Base-by-base conservation (phyloP, 2,888 invertebrate species). In the Marasmarcha lunaedactyla region DNA sequence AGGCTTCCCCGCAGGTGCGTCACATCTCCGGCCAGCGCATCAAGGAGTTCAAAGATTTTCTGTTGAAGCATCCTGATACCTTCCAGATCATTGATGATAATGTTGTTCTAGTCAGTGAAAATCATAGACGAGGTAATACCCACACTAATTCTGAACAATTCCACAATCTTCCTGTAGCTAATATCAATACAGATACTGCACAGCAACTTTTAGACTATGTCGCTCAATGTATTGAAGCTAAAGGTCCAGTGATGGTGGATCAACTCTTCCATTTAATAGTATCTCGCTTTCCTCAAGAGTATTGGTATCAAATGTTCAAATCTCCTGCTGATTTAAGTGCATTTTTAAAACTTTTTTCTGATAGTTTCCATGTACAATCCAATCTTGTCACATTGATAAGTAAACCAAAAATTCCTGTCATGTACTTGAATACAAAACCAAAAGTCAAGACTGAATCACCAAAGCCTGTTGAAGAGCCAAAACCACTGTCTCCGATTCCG, bases 1-100 rank as follows among this genome's bases (percentile, higher is more conserved):
- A 95, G 77, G 98, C 98, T 14, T 94, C 97, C 44, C 95, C 95
- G 11, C 98, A 98, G 86, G 97, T 99, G 50, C 89, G 98, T 46
- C 95, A 97, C 72, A 95, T 97, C 59, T 97, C 97, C 49, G 89
- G 91, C 11, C 95, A 97, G 70, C 95, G 96, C 68, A 93, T 95
- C 61, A 93, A 93, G 70, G 97, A 97, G 74, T 97, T 97, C 70
- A 89, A 90, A 53, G 96, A 97, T 47, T 97, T 97, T 71, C 85
- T 97, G 11, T 58, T 87, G 45, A 91, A 92, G 64, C 94, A 94
- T 69, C 88, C 93, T 0, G 93, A 94, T 49, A 89, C 90, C 42
- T 97, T 97, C 71, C 88, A 90, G 43, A 91, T 97, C 36, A 88
- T 90, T 40, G 95, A 95, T 50, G 92, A 92, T 68, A 91, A 91